Evolutionary conservation across 1,140 invertebrate species (phyloP), one percentile per base, ranked within the genome.

Genomic region (Drosophila cardini): DNA sequence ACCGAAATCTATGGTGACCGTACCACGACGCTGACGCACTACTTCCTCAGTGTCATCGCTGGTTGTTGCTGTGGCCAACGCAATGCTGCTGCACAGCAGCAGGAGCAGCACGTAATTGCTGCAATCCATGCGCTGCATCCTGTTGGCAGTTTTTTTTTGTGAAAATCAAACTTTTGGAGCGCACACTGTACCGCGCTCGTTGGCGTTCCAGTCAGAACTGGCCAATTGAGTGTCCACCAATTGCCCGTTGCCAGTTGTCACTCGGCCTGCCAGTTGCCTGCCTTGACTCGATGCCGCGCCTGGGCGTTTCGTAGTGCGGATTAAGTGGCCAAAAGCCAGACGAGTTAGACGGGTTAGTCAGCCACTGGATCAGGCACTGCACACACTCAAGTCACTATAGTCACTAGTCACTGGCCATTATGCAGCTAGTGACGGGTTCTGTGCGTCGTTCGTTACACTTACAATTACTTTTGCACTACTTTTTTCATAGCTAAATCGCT

Each of bases 391-490:
- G 9, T 38, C 11, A 11, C 9, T 11, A 9, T 38, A 38, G 36
- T 38, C 21, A 26, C 21, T 26, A 26, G 21, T 26, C 21, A 5
- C 21, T 26, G 21, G 21, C 4, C 21, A 26, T 26, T 26, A 26
- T 26, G 21, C 21, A 26, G 21, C 21, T 26, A 26, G 15, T 45
- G 13, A 82, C 78, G 56, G 60, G 81, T 72, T 83, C 84, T 74
- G 61, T 82, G 84, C 79, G 85, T 89, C 68, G 68, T 62, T 26
- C 21, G 21, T 26, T 4, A 26, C 21, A 26, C 21, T 26, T 67
- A 87, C 84, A 89, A 87, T 87, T 87, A 87, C 84, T 87, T 87
- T 87, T 89, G 84, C 76, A 89, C 84, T 89, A 84, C 69, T 84
- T 87, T 85, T 87, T 82, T 78, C 6, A 48, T 48, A 46, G 70